phyloP scores from a whole-genome alignment of 2,797 vertebrate species.

The Ispidina lecontei region DNA sequence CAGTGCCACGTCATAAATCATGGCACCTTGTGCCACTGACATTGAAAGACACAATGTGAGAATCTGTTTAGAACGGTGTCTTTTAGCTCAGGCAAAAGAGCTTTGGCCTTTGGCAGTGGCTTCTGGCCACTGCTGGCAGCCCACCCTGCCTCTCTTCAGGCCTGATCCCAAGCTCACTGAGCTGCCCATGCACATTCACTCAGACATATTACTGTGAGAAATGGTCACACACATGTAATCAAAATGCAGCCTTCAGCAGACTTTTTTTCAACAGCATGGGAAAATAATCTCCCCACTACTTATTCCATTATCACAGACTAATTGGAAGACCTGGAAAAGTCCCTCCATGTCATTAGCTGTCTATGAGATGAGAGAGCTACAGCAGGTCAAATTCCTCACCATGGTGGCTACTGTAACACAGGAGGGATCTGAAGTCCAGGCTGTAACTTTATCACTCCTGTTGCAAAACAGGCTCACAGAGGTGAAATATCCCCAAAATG shows the following conservation, averaged over 20 bases:
- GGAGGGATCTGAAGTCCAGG: background rate
- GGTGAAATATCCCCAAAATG: background rate
- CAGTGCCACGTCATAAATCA: constrained; percentile 26
- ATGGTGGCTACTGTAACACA: background rate
- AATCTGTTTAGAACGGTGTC: background rate
- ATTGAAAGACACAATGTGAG: background rate
- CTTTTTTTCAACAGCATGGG: too few relatives aligned
- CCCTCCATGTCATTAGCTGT: background rate
- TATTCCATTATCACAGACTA: background rate
- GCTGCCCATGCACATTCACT: too few relatives aligned
- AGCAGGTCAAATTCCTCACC: background rate
- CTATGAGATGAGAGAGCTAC: background rate
- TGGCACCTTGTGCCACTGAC: background rate
- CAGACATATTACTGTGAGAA: too few relatives aligned
- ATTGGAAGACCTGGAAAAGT: constrained; percentile 6
- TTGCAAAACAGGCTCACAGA: background rate
- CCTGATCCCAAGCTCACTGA: too few relatives aligned
- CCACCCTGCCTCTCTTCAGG: too few relatives aligned
- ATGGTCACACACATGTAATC: too few relatives aligned
- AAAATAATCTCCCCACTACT: too few relatives aligned
- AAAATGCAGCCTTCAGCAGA: too few relatives aligned
- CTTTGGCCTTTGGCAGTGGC: too few relatives aligned
- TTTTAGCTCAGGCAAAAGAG: too few relatives aligned
- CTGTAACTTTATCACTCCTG: background rate
- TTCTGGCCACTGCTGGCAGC: too few relatives aligned